Conservation (phyloP, 2,888 invertebrate species). For the Brachynemurus nebulosus region DNA sequence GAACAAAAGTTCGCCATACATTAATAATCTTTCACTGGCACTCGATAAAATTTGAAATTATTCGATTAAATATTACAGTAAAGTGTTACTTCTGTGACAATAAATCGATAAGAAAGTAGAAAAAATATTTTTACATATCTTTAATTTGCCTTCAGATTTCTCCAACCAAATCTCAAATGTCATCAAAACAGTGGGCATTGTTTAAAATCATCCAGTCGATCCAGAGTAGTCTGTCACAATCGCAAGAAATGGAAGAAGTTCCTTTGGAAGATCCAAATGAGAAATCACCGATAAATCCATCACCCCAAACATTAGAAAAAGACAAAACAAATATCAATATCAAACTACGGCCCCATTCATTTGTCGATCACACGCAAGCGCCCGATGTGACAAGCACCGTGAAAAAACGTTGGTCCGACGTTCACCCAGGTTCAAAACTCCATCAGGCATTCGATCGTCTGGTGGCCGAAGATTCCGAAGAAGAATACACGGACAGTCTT, state of each 20-base stretch:
- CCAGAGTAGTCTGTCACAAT: constrained; percentile 35
- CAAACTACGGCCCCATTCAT: constrained; percentile 53
- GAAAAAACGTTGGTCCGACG: constrained; percentile 60
- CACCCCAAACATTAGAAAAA: constrained; percentile 17
- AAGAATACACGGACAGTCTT: constrained; percentile 60
- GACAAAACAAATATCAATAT: constrained; percentile 32
- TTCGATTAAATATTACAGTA: no score
- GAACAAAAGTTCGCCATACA: no score
- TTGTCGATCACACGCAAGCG: constrained; percentile 41
- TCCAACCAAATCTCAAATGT: constrained; percentile 34
- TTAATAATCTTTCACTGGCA: no score
- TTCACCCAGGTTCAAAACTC: constrained; percentile 53
- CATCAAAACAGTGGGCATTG: constrained; percentile 42
- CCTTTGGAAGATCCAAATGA: constrained; percentile 27
- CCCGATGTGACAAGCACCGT: constrained; percentile 30
- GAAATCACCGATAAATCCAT: constrained; percentile 27
- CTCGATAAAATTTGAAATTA: no score
- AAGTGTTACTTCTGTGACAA: no score
- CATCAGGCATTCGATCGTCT: constrained; percentile 59
- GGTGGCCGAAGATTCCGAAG: constrained; percentile 49
- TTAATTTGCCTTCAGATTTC: constrained; percentile 30
- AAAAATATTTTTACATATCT: not conserved
- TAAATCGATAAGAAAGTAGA: no score
- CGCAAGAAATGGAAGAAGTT: constrained; percentile 12
- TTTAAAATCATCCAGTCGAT: constrained; percentile 43